Percentiles rank a stretch among this genome's conserved stretches.
Evolutionary conservation across 2,888 invertebrate species (phyloP).

Genomic region (Morinoia aosen): DNA sequence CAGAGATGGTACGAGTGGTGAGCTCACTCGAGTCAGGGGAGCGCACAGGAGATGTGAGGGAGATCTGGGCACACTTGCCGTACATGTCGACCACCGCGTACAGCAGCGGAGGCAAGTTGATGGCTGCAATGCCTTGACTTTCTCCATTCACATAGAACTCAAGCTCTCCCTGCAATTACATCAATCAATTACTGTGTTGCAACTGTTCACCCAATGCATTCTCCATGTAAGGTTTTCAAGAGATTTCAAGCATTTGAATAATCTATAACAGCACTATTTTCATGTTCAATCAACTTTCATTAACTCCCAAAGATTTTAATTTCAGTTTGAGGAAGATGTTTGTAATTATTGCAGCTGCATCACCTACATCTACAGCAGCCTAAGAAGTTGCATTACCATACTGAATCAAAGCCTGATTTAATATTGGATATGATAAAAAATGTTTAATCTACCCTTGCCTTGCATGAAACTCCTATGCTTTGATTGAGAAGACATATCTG

Average conservation of each 20-base stretch:
- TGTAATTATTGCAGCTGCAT: neutral
- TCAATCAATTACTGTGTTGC: conserved; percentile 23
- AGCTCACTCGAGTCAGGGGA: conserved; percentile 43
- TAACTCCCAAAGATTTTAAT: neutral
- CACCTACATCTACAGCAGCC: neutral
- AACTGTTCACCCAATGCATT: neutral
- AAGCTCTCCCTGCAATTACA: conserved; percentile 79
- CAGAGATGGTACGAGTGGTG: neutral
- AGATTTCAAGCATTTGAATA: neutral
- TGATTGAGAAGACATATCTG: too few relatives aligned
- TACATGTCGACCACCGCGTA: conserved; percentile 87
- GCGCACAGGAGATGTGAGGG: conserved; percentile 71
- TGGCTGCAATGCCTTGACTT: conserved; percentile 89
- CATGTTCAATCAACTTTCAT: neutral
- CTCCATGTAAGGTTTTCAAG: conserved; percentile 67
- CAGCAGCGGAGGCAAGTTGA: conserved; percentile 81
- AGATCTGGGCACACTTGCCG: conserved; percentile 86
- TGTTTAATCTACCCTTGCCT: too few relatives aligned
- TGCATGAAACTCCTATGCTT: too few relatives aligned
- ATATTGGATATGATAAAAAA: too few relatives aligned
- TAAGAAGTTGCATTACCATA: too few relatives aligned
- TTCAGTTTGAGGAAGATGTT: neutral
- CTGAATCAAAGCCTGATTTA: too few relatives aligned
- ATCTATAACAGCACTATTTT: too few relatives aligned
- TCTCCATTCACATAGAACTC: conserved; percentile 91